Conservation (phyloP, 2,888 invertebrate species). For the Tetropium fuscum region DNA sequence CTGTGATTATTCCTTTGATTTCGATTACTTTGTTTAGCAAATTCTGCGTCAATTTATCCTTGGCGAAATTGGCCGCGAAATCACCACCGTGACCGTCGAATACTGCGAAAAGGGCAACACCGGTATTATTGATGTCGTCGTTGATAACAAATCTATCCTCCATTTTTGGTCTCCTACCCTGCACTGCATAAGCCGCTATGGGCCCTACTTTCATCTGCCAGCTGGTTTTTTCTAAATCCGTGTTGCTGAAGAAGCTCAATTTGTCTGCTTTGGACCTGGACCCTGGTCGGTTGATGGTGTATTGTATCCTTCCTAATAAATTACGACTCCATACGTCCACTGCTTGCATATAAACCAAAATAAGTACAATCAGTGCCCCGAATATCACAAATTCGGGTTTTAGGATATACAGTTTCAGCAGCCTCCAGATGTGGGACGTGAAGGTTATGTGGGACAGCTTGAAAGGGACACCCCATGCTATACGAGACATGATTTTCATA, state of each 20-base stretch:
- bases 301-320: constrained; percentile 75
- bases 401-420: constrained; percentile 81
- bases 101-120: constrained; percentile 89
- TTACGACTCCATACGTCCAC: constrained; percentile 85
- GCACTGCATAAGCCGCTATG: constrained; percentile 90
- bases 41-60: constrained; percentile 87
- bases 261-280: constrained; percentile 69
- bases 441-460: constrained; percentile 72
- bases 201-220: constrained; percentile 84
- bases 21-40: constrained; percentile 82
- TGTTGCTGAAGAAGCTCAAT: constrained; percentile 69
- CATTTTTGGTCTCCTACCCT: constrained; percentile 92
- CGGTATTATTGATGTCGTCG: constrained; percentile 86
- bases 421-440: constrained; percentile 81
- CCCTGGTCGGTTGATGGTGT: constrained; percentile 73
- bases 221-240: constrained; percentile 68
- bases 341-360: constrained; percentile 85
- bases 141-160: constrained; percentile 94
- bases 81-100: constrained; percentile 98
- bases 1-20: constrained; percentile 76
- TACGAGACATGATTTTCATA: constrained; percentile 86
- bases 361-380: constrained; percentile 76
- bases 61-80: constrained; percentile 93
- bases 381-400: constrained; percentile 85
- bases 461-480: constrained; percentile 82